A percentile compares a stretch with the other conserved stretches of the same genome.
These are phyloP conservation scores for Pteronotus mesoamericanus DNA, from an alignment of 2,797 vertebrate genomes.

Conservation along the genomic window DNA sequence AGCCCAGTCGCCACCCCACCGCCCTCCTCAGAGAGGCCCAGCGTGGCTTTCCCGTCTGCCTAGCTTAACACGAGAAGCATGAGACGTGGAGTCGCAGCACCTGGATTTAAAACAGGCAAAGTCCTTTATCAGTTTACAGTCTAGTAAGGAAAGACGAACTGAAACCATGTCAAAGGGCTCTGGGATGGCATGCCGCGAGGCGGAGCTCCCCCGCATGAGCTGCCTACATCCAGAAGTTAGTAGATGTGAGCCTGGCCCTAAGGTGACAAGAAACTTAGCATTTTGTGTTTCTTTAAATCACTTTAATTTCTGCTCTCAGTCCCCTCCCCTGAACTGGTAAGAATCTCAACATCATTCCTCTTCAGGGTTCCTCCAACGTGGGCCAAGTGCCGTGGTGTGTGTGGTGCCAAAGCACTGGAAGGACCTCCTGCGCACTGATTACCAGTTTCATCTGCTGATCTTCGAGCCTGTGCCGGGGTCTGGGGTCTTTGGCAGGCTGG, in stretches of 20 bases:
- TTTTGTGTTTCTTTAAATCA: neutral
- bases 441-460: neutral
- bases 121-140: neutral
- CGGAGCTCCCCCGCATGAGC: neutral
- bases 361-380: neutral
- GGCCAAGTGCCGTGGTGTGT: no score
- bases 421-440: neutral
- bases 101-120: neutral
- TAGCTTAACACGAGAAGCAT: neutral
- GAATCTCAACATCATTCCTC: neutral
- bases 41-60: neutral
- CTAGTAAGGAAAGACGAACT: neutral
- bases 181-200: neutral
- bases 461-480: neutral
- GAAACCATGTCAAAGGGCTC: neutral
- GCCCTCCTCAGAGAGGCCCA: neutral
- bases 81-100: neutral
- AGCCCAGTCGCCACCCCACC: neutral
- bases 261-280: neutral
- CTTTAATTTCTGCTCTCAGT: neutral
- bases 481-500: neutral
- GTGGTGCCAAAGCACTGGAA: neutral
- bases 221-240: neutral
- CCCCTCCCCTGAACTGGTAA: neutral
- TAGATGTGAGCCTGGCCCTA: neutral